Evolutionary conservation across 2,797 vertebrate species (phyloP).

Genomic region (Remorina albescens): DNA sequence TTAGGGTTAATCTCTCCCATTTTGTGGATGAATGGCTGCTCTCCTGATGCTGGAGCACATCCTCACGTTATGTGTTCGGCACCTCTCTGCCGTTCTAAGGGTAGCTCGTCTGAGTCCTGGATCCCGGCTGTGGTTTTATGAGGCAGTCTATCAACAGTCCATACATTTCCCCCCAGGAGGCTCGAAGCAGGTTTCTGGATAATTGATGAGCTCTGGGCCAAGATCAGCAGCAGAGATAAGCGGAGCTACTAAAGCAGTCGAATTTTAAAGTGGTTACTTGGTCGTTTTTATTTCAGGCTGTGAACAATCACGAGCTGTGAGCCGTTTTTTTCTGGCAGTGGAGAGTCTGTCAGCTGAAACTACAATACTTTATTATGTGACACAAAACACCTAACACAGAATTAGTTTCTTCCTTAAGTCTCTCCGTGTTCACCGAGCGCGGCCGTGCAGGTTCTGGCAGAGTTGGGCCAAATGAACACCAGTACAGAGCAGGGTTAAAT

Average conservation of each 20-base stretch:
- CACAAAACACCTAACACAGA: conserved; percentile 10
- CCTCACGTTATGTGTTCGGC: conserved; percentile 44
- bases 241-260: conserved; percentile 34
- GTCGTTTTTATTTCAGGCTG: conserved; percentile 35
- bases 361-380: conserved; percentile 3
- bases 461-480: conserved; percentile 62
- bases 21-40: conserved; percentile 75
- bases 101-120: conserved; percentile 61
- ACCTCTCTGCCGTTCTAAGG: conserved; percentile 27
- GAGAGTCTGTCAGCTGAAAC: conserved; percentile 16
- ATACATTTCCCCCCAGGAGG: conserved; percentile 47
- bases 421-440: conserved; percentile 19
- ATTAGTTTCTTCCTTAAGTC: conserved; percentile 5
- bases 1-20: conserved; percentile 81
- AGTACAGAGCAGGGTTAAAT: conserved; percentile 64
- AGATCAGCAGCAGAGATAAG: conserved; percentile 43
- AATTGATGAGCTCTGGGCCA: conserved; percentile 41
- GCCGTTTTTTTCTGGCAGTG: conserved; percentile 30
- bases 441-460: conserved; percentile 25
- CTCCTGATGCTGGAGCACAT: conserved; percentile 52
- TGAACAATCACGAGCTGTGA: conserved; percentile 44
- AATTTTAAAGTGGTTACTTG: conserved; percentile 49
- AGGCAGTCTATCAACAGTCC: conserved; percentile 43
- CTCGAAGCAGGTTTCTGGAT: conserved; percentile 31
- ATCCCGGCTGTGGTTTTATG: conserved; percentile 66